These are phyloP conservation scores for Drosophila meridionalis DNA, from an alignment of 2,888 invertebrate species.

Conservation along the genomic window DNA sequence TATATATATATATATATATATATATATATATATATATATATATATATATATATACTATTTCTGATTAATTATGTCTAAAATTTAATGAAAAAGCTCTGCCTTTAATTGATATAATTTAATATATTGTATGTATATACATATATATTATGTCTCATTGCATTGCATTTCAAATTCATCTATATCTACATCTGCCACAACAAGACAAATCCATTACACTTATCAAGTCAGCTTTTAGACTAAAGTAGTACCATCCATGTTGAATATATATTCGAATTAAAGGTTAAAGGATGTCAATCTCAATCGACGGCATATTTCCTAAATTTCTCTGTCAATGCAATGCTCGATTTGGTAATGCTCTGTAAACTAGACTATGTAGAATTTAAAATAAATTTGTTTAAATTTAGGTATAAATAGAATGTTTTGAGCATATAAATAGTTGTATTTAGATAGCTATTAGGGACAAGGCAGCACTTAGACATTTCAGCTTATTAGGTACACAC, in stretches of 20 bases:
- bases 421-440: not conserved
- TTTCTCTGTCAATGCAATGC: too few species aligned
- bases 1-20: too few species aligned
- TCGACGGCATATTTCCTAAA: not conserved
- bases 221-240: not conserved
- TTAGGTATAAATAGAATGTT: not conserved
- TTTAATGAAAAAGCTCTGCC: too few species aligned
- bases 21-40: too few species aligned
- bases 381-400: not conserved
- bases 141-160: too few species aligned
- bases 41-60: too few species aligned
- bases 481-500: not conserved
- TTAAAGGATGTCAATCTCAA: not conserved
- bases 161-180: too few species aligned
- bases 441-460: not conserved
- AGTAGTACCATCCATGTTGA: not conserved
- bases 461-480: slow-evolving; percentile 5
- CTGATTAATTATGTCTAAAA: too few species aligned
- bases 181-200: not conserved
- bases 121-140: too few species aligned
- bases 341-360: not conserved
- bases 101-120: too few species aligned
- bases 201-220: not conserved
- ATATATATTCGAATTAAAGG: not conserved
- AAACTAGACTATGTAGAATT: not conserved